Evolutionary conservation across 2,888 invertebrate species (phyloP).

Genomic region (Brachypalpus laphriformis): DNA sequence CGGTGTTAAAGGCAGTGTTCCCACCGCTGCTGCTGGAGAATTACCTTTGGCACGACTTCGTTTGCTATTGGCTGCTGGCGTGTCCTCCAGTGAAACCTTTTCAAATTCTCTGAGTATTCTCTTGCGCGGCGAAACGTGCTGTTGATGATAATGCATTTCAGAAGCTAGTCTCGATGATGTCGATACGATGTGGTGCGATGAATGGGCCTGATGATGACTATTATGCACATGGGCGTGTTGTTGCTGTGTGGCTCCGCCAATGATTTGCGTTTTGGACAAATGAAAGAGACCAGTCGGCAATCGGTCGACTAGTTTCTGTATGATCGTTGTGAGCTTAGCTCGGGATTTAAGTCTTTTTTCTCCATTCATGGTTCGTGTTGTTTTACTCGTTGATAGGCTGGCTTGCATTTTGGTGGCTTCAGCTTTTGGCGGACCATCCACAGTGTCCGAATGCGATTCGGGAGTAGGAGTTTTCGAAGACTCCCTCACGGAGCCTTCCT

Average conservation of each 20-base stretch:
- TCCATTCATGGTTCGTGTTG: conserved; percentile 68
- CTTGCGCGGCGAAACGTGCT: conserved; percentile 90
- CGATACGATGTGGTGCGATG: conserved; percentile 59
- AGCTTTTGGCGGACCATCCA: conserved; percentile 44
- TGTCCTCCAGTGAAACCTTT: conserved; percentile 87
- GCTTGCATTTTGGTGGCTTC: conserved; percentile 31
- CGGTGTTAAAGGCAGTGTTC: conserved; percentile 44
- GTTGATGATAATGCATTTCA: conserved; percentile 80
- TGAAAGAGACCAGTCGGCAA: conserved; percentile 79
- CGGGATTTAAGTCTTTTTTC: conserved; percentile 80
- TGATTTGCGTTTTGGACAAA: conserved; percentile 77
- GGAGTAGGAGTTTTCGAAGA: conserved; percentile 60
- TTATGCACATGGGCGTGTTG: conserved; percentile 76
- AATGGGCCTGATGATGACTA: conserved; percentile 76
- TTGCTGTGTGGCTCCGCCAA: conserved; percentile 63
- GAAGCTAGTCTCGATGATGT: conserved; percentile 79
- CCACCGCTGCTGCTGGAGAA: conserved; percentile 67
- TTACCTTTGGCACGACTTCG: conserved; percentile 84
- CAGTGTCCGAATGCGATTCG: conserved; percentile 51
- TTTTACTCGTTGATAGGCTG: conserved; percentile 60
- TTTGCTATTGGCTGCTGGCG: conserved; percentile 83
- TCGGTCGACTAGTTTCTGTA: conserved; percentile 82
- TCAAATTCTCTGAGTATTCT: conserved; percentile 92
- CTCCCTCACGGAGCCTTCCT: conserved; percentile 51
- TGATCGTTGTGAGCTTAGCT: conserved; percentile 81